These are phyloP conservation scores for Exocentrus adspersus DNA, from an alignment of 2,888 invertebrate species.

Conservation along the genomic window DNA sequence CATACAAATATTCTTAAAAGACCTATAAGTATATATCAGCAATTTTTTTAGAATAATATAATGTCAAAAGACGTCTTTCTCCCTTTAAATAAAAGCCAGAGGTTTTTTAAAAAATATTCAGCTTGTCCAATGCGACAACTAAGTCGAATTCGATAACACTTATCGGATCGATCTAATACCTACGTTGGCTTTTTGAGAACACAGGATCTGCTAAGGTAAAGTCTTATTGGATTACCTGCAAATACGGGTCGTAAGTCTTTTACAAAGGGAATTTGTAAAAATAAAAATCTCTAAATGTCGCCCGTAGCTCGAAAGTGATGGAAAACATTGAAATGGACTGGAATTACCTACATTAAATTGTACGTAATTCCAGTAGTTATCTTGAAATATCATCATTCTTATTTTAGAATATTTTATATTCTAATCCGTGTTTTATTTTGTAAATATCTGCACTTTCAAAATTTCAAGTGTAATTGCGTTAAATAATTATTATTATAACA, in stretches of 20 bases:
- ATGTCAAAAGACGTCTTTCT: not conserved
- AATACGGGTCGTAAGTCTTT: slow-evolving; percentile 53
- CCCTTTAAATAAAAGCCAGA: no score
- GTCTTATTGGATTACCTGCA: slow-evolving; percentile 56
- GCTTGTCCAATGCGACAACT: not conserved
- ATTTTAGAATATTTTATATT: no score
- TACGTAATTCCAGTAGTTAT: no score
- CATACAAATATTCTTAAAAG: no score
- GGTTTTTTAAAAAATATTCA: slow-evolving; percentile 4
- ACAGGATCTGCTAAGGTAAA: slow-evolving; percentile 52
- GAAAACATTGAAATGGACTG: slow-evolving; percentile 32
- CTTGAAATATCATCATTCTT: no score
- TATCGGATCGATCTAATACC: slow-evolving; percentile 51
- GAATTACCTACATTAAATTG: slow-evolving; percentile 12
- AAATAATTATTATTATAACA: no score
- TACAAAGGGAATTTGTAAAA: slow-evolving; percentile 52
- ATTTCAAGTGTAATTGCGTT: no score
- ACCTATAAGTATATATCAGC: no score
- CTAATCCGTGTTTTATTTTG: no score
- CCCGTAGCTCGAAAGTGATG: slow-evolving; percentile 34
- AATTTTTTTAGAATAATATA: no score
- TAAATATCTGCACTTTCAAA: no score
- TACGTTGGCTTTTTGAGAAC: slow-evolving; percentile 47
- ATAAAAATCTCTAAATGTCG: slow-evolving; percentile 51
- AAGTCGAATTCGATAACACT: slow-evolving; percentile 43